These are phyloP conservation scores for Galaxea fascicularis DNA, from an alignment of 92 coral and sea anemone species.

Conservation along the genomic window DNA sequence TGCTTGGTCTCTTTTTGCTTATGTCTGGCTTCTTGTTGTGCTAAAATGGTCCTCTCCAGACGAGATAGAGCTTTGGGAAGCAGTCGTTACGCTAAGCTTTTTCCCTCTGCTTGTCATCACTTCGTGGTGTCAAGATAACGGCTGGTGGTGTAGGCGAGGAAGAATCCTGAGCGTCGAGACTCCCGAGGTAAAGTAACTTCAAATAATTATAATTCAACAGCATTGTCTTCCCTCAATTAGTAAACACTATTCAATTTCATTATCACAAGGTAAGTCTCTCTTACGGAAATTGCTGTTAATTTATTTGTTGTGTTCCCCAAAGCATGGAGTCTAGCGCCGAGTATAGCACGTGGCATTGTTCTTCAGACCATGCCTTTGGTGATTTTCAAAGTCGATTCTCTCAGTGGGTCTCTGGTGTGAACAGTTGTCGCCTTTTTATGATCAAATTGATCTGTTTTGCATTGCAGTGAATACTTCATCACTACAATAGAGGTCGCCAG, in stretches of 20 bases:
- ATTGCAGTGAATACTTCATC: not conserved
- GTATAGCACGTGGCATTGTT: not conserved
- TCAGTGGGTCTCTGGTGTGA: not conserved
- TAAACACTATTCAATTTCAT: conserved; percentile 6
- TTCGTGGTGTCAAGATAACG: conserved; percentile 90
- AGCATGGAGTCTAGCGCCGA: not conserved
- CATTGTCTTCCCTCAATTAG: conserved; percentile 12
- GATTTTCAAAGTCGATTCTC: too few species aligned
- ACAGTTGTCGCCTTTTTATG: not conserved
- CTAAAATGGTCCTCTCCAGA: conserved; percentile 83
- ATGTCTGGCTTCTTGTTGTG: conserved; percentile 82
- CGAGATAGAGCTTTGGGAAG: conserved; percentile 88
- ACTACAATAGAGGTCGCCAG: not conserved
- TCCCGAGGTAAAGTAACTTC: conserved; percentile 73
- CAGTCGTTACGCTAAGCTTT: conserved; percentile 77
- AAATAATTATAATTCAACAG: not conserved
- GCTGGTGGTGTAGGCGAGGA: conserved; percentile 82
- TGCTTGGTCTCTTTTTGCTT: conserved; percentile 90
- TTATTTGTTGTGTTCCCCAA: conserved; percentile 3
- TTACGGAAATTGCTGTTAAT: not conserved
- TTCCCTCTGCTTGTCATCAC: conserved; percentile 83
- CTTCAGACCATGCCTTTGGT: not conserved
- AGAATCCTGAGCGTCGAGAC: conserved; percentile 79
- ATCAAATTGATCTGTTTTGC: not conserved
- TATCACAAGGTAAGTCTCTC: not conserved